Evolutionary conservation across 2,888 invertebrate species (phyloP).

Genomic region (Theretra japonica): DNA sequence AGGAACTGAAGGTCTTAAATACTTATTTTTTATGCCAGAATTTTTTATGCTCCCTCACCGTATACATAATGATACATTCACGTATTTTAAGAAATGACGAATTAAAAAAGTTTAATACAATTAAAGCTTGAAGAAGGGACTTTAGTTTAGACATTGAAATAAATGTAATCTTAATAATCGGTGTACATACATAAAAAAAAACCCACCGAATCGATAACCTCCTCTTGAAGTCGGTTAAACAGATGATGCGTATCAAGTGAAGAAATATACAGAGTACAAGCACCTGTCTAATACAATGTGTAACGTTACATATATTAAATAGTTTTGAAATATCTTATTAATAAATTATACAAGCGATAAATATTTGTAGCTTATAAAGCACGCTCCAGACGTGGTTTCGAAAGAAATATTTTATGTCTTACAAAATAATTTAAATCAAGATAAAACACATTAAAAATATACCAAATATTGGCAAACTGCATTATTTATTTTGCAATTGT

Average conservation of each 20-base stretch:
- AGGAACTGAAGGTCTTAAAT: too few species aligned
- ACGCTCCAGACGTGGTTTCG: background rate
- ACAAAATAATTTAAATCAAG: background rate
- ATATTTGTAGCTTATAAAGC: background rate
- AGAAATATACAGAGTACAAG: background rate
- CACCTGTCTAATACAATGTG: background rate
- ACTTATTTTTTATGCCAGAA: too few species aligned
- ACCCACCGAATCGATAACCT: too few species aligned
- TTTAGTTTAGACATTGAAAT: too few species aligned
- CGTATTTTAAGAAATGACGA: too few species aligned
- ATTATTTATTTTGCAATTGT: slow-evolving; percentile 4
- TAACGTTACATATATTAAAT: background rate
- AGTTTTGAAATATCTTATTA: slow-evolving; percentile 1
- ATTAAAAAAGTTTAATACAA: too few species aligned
- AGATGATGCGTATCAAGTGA: background rate
- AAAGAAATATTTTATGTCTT: background rate
- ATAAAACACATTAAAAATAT: background rate
- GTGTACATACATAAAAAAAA: too few species aligned
- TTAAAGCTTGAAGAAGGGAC: too few species aligned
- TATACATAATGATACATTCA: too few species aligned
- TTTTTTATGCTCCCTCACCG: too few species aligned
- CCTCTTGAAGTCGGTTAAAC: background rate
- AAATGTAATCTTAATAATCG: too few species aligned
- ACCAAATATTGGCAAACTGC: slow-evolving; percentile 11
- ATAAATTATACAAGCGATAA: background rate